Base-by-base conservation (phyloP, 2,888 invertebrate genomes). In the Timandra comae region DNA sequence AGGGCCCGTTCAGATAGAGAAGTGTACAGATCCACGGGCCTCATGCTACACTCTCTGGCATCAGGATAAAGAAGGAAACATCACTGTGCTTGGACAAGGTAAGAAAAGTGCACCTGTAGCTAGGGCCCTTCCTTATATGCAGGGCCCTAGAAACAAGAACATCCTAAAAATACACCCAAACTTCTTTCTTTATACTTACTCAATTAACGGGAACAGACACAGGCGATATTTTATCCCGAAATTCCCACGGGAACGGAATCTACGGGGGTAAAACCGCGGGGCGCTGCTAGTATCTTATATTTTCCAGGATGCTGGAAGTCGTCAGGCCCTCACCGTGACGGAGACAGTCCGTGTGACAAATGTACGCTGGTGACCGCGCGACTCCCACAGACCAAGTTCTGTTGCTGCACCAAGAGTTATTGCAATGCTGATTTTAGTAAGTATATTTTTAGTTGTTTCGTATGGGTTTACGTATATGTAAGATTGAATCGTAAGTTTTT, bases 331-430 rank as follows among this genome's bases (percentile, higher is more conserved):
- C 91, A 47, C 79, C 87, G 49, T 66, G 87, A 57, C 73, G 89
- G 57, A 74, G 87, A 44, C 60, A 88, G 57, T 10, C 47, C 63
- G 0, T 78, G 78, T 10, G 71, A 77, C 50, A 88, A 55, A 55
- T 88, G 77, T 84, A 88, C 67, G 70, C 72, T 56, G 0, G 76
- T 70, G 1, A 64, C 64, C 0, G 54, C 67, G 0, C 55, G 60
- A 1, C 73, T 88, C 40, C 90, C 89, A 8, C 88, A 79, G 49
- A 91, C 89, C 38, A 92, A 89, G 73, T 96, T 91, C 76, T 95
- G 97, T 58, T 97, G 96, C 66, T 97, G 96, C 62, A 89, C 89
- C 3, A 91, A 91, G 2, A 88, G 91, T 51, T 87, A 89, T 62
- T 97, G 97, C 73, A 97, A 97, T 74, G 86, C 85, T 12, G 91